Conservation (phyloP, 2,888 invertebrate genomes). For the Allygus modestus region DNA sequence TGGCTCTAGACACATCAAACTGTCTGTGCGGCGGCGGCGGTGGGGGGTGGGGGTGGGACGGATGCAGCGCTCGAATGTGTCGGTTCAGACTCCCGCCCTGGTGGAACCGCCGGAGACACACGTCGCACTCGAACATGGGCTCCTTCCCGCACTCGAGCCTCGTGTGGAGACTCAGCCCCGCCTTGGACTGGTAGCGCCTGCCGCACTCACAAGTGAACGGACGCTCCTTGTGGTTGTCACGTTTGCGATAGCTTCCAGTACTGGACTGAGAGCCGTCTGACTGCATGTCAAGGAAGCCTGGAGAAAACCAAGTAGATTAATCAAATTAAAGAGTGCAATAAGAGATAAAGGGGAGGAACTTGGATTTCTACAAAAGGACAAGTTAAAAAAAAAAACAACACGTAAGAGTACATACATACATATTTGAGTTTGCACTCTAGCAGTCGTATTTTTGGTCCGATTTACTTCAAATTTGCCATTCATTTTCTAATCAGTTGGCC, state of each 20-base stretch:
- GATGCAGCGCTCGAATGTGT: constrained; percentile 67
- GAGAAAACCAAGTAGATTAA: not conserved
- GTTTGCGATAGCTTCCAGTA: not conserved
- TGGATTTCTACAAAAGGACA: too few relatives aligned
- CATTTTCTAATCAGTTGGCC: too few relatives aligned
- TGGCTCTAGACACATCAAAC: not conserved
- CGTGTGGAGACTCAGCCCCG: constrained; percentile 75
- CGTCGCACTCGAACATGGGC: constrained; percentile 75
- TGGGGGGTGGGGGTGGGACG: not conserved
- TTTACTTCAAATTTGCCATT: too few relatives aligned
- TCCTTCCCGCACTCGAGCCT: constrained; percentile 76
- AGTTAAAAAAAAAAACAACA: too few relatives aligned
- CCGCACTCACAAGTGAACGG: constrained; percentile 71
- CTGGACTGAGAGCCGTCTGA: constrained; percentile 11
- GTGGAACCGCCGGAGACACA: constrained; percentile 74
- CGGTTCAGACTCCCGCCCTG: constrained; percentile 73
- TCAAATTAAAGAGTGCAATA: not conserved
- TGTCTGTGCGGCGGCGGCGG: not conserved
- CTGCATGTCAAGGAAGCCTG: not conserved
- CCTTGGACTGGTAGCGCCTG: constrained; percentile 74
- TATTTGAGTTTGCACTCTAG: too few relatives aligned
- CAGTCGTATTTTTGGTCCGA: too few relatives aligned
- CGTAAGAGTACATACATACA: too few relatives aligned
- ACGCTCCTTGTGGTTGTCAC: constrained; percentile 25
- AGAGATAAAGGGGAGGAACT: not conserved